Base-by-base conservation (phyloP, 1,140 invertebrate species). In the Lepidotrigona ventralis region DNA sequence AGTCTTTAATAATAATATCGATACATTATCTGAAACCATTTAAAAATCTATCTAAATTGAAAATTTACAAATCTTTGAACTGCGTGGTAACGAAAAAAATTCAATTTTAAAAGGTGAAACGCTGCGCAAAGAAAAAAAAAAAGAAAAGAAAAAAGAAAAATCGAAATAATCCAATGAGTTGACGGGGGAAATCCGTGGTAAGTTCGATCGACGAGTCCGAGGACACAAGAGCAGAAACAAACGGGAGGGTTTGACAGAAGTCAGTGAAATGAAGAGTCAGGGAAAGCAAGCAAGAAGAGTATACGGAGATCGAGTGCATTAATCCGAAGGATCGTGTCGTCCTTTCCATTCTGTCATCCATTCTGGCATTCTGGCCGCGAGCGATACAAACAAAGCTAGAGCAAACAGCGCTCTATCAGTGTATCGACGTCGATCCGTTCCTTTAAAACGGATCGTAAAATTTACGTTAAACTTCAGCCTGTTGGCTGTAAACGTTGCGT, bases 321-420 rank as follows among this genome's bases (percentile, higher is more conserved):
- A 81, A 76, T 75, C 26, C 29, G 51, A 75, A 53, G 46, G 39
- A 33, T 60, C 56, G 39, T 46, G 66, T 54, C 29, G 17, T 39
- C 63, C n/a, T 81, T 46, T 75, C 29, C 29, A 33, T 33, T 19
- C 64, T 29, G 26, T 19, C 26, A 33, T 66, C 6, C 17, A 21
- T 29, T 17, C 64, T 46, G 39, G 23, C 3, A 9, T 33, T 76
- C 39, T 33, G 11, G 39, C 81, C 66, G 73, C 21, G 26, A 82
- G 66, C 64, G 23, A 33, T 39, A 39, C 15, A 29, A n/a, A 14
- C n/a, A 23, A 64, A 51, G 15, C 26, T 21, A 53, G 6, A 14
- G 81, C 64, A 77, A 82, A 82, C 81, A 39, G 60, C 60, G 23
- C n/a, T n/a, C n/a, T 56, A 60, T 77, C 74, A 51, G 74, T 9